Percentiles rank a stretch among this genome's conserved stretches.
Evolutionary conservation across 2,888 invertebrate species (phyloP).

Genomic region (Lithophane socia): DNA sequence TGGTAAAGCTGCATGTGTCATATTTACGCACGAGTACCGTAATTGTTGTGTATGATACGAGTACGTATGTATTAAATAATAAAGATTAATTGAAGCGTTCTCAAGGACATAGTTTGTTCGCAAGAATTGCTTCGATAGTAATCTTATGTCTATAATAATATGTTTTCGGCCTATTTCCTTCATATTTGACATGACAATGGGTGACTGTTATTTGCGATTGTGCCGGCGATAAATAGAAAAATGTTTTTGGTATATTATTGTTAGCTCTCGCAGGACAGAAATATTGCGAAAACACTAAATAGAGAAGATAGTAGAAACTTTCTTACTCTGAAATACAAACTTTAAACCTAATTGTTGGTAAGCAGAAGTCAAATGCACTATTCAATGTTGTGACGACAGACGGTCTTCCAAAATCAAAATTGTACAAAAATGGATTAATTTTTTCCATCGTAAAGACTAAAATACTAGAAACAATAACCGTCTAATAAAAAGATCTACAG

Average conservation of each 20-base stretch:
- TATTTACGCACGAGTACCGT: neutral
- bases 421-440: no score
- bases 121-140: slow-evolving; percentile 26
- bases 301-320: neutral
- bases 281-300: no score
- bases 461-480: no score
- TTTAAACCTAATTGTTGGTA: no score
- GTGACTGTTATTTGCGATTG: neutral
- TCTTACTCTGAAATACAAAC: no score
- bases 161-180: slow-evolving; percentile 8
- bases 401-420: no score
- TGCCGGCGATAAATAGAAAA: neutral
- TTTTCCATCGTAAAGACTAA: no score
- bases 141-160: slow-evolving; percentile 11
- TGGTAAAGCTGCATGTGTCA: neutral
- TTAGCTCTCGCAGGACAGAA: neutral
- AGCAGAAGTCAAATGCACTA: no score
- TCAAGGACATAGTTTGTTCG: slow-evolving; percentile 16
- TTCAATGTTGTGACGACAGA: no score
- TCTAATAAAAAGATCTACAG: no score
- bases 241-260: neutral
- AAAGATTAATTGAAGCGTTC: slow-evolving; percentile 33
- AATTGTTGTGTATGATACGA: slow-evolving; percentile 13
- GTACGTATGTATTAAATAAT: slow-evolving; percentile 18
- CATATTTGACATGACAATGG: neutral